Conservation (phyloP, 2,888 invertebrate genomes). For the Aphrophora alni region DNA sequence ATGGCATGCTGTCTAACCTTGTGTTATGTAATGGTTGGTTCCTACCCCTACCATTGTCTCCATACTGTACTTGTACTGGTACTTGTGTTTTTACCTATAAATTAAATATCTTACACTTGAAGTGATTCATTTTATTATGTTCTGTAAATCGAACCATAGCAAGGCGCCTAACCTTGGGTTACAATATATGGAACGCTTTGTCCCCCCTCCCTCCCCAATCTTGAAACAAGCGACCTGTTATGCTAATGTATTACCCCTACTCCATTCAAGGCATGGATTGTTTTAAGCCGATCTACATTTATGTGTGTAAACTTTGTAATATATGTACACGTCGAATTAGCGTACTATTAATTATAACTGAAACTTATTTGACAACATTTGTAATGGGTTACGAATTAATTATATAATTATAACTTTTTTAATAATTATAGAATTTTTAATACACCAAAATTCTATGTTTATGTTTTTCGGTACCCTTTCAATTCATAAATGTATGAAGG, state of each 20-base stretch:
- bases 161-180: not conserved
- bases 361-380: too few relatives aligned
- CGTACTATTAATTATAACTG: too few relatives aligned
- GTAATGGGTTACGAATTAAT: too few relatives aligned
- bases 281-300: not conserved
- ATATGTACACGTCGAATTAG: too few relatives aligned
- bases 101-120: not conserved
- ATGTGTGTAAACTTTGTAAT: not conserved
- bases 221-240: not conserved
- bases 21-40: too few relatives aligned
- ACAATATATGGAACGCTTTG: not conserved
- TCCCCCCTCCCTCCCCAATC: not conserved
- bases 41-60: too few relatives aligned
- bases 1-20: too few relatives aligned
- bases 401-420: too few relatives aligned
- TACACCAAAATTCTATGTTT: too few relatives aligned
- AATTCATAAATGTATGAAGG: too few relatives aligned
- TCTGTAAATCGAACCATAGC: not conserved
- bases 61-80: not conserved
- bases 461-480: too few relatives aligned
- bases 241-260: not conserved
- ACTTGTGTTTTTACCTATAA: not conserved
- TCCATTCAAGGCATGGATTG: not conserved
- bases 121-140: not conserved
- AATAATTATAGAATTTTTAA: too few relatives aligned